Conservation (phyloP, 2,888 invertebrate species). For the Mesorhabditis belari region DNA sequence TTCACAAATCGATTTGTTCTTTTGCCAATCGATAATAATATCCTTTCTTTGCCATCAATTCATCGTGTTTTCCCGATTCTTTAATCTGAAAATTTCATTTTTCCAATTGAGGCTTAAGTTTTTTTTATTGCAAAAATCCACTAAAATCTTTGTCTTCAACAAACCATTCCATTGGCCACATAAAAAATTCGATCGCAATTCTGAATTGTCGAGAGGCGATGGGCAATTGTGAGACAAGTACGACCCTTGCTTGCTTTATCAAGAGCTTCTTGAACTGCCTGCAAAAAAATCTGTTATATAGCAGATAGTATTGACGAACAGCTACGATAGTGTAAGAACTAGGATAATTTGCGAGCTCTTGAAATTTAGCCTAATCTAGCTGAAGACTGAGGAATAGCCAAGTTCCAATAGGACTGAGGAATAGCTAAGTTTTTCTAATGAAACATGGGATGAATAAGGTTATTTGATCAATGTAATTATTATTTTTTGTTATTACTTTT, state of each 20-base stretch:
- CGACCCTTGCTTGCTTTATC: slow-evolving; percentile 41
- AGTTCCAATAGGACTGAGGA: no score
- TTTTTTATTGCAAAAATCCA: slow-evolving; percentile 15
- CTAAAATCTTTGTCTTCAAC: slow-evolving; percentile 36
- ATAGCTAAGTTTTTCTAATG: no score
- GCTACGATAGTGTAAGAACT: no score
- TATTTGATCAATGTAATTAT: no score
- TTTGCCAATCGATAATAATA: no score
- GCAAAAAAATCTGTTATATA: no score
- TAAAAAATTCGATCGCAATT: slow-evolving; percentile 43
- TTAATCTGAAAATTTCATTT: neutral
- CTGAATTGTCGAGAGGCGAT: slow-evolving; percentile 44
- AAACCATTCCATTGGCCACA: slow-evolving; percentile 31
- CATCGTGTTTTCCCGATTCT: neutral
- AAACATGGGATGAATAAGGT: no score
- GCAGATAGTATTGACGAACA: no score
- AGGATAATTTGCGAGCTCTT: no score
- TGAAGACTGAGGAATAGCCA: no score
- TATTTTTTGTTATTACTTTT: slow-evolving; percentile 1
- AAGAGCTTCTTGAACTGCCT: slow-evolving; percentile 46
- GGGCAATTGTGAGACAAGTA: slow-evolving; percentile 47
- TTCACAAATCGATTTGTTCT: no score
- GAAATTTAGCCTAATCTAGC: no score
- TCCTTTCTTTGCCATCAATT: neutral
- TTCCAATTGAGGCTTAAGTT: neutral